phyloP scores from a whole-genome alignment of 2,888 invertebrate genomes.

The Tachina grossa region DNA sequence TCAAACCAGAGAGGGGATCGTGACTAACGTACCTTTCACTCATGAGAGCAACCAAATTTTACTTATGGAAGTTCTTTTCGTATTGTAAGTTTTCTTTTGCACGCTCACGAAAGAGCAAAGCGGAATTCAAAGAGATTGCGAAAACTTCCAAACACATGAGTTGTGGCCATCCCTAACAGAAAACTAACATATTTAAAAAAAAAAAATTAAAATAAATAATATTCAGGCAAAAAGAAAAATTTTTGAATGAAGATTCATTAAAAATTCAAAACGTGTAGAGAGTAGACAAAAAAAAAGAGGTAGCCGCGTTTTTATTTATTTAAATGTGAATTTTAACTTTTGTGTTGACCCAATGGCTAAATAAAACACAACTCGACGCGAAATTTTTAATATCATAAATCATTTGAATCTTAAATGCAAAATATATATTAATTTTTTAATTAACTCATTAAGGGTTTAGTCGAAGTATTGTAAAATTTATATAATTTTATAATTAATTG shows the following conservation, averaged over 20 bases:
- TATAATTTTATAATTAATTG: constrained; percentile 36
- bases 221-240: too few relatives aligned
- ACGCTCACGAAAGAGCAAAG: too few relatives aligned
- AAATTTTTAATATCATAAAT: constrained; percentile 4
- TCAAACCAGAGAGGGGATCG: too few relatives aligned
- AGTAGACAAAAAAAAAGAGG: constrained; percentile 10
- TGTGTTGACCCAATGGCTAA: not conserved
- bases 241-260: constrained; percentile 28
- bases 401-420: not conserved
- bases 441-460: not conserved
- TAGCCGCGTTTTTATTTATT: constrained; percentile 28
- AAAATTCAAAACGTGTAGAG: constrained; percentile 45
- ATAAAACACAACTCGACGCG: not conserved
- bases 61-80: too few relatives aligned
- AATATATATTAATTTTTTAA: not conserved
- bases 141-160: too few relatives aligned
- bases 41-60: too few relatives aligned
- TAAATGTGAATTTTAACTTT: constrained; percentile 8
- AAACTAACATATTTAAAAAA: not conserved
- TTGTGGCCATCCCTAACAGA: not conserved
- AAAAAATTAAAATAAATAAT: not conserved
- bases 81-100: too few relatives aligned
- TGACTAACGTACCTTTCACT: too few relatives aligned
- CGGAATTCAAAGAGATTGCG: too few relatives aligned
- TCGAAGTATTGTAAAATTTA: not conserved